phyloP scores from a whole-genome alignment of 2,888 invertebrate genomes.

The Cephus nigrinus region DNA sequence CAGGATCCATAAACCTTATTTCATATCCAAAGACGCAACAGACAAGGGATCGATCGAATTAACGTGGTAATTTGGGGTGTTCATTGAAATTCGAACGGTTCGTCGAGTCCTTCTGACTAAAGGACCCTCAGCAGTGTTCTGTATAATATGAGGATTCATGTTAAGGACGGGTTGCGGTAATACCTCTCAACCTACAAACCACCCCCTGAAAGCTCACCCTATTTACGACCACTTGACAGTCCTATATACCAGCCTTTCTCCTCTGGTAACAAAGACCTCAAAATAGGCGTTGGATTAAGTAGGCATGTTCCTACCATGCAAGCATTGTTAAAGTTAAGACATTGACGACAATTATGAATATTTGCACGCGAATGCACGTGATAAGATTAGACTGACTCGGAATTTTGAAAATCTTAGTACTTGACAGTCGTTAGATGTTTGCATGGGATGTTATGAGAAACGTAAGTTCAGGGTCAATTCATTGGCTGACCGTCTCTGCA shows the following conservation, averaged over 20 bases:
- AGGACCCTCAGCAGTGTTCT: conserved; percentile 36
- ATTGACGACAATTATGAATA: not conserved
- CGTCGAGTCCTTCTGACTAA: conserved; percentile 6
- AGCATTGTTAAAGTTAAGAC: not conserved
- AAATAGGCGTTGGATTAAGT: conserved; percentile 38
- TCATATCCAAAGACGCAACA: not conserved
- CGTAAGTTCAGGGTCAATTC: too few relatives aligned
- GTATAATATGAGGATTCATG: conserved; percentile 34
- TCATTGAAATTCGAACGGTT: conserved; percentile 38
- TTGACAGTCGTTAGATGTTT: too few relatives aligned
- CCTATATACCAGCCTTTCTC: conserved; percentile 23
- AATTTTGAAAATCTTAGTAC: not conserved
- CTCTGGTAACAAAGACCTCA: conserved; percentile 48
- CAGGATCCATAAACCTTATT: not conserved
- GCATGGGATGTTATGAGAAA: too few relatives aligned
- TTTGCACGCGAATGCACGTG: too few relatives aligned
- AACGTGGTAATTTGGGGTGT: conserved; percentile 45
- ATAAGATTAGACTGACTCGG: not conserved
- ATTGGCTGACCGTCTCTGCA: too few relatives aligned
- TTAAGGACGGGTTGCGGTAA: conserved; percentile 26
- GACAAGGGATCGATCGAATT: conserved; percentile 26
- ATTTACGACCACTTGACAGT: conserved; percentile 37
- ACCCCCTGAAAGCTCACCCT: conserved; percentile 22
- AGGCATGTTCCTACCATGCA: not conserved
- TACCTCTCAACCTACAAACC: conserved; percentile 20